Evolutionary conservation across 92 coral and sea anemone genomes (phyloP).

Genomic region (Parazoanthus darwini): DNA sequence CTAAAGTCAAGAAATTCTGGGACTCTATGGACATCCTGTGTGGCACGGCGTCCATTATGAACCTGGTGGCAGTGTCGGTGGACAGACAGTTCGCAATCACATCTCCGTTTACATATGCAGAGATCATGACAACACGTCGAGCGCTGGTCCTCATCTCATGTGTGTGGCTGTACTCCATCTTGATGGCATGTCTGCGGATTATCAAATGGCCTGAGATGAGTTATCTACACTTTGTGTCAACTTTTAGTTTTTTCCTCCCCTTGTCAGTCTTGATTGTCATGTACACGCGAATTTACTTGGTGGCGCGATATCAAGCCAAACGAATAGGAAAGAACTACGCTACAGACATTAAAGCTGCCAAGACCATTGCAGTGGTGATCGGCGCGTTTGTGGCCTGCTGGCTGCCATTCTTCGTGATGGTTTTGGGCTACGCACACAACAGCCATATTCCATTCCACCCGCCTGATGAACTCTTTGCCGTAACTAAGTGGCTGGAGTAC

Average conservation of each 20-base stretch:
- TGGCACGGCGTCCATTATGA: conserved; percentile 89
- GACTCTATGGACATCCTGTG: conserved; percentile 86
- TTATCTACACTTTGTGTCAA: conserved; percentile 76
- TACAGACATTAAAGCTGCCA: conserved; percentile 94
- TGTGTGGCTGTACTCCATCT: conserved; percentile 81
- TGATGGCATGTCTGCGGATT: conserved; percentile 62
- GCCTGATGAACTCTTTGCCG: conserved; percentile 44
- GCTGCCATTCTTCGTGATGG: conserved; percentile 78
- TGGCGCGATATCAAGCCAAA: conserved; percentile 94
- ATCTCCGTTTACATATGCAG: conserved; percentile 84
- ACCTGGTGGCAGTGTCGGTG: conserved; percentile 83
- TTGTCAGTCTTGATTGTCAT: conserved; percentile 77
- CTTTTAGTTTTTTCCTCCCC: conserved; percentile 79
- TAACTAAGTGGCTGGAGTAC: conserved; percentile 82
- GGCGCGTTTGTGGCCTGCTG: conserved; percentile 88
- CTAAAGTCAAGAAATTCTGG: conserved; percentile 55
- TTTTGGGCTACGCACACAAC: conserved; percentile 62
- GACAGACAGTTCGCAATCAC: conserved; percentile 97
- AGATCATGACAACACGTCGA: conserved; percentile 81
- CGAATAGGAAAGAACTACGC: conserved; percentile 94
- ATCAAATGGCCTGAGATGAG: conserved; percentile 71
- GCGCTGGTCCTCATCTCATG: conserved; percentile 68
- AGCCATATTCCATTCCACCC: conserved; percentile 14
- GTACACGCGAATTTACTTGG: conserved; percentile 89
- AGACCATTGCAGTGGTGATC: conserved; percentile 94